Percentiles rank a stretch among this genome's conserved stretches.
Evolutionary conservation across 2,797 vertebrate genomes (phyloP).

Genomic region (Alauda arvensis): DNA sequence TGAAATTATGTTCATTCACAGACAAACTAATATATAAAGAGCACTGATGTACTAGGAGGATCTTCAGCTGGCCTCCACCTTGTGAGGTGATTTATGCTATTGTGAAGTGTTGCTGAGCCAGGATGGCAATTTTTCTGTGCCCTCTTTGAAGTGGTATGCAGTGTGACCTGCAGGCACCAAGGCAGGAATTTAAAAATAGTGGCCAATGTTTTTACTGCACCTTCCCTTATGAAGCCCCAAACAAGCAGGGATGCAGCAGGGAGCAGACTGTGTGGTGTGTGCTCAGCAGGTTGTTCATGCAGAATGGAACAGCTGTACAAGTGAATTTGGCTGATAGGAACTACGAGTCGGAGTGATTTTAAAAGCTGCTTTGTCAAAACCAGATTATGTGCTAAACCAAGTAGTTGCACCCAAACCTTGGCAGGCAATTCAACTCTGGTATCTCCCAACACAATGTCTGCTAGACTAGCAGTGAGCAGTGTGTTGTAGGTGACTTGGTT

Average conservation of each 20-base stretch:
- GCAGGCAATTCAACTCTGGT: neutral
- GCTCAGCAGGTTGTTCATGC: neutral
- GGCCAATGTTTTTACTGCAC: neutral
- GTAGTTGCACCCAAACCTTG: neutral
- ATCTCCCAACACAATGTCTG: neutral
- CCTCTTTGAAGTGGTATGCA: neutral
- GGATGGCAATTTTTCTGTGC: neutral
- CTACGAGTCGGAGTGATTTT: neutral
- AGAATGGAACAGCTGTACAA: neutral
- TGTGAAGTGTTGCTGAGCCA: neutral
- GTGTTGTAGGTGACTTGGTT: neutral
- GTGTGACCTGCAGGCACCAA: neutral
- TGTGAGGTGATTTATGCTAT: neutral
- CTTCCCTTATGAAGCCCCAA: neutral
- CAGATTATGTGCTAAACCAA: neutral
- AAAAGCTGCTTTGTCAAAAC: neutral
- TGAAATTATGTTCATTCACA: neutral
- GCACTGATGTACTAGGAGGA: neutral
- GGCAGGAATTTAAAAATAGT: neutral
- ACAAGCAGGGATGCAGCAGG: neutral
- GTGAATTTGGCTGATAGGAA: neutral
- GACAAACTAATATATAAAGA: neutral
- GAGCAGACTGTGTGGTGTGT: neutral
- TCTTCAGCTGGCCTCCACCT: neutral
- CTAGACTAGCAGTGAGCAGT: fast-evolving